Evolutionary conservation across 2,888 invertebrate species (phyloP).

Genomic region (Eulithis prunata): DNA sequence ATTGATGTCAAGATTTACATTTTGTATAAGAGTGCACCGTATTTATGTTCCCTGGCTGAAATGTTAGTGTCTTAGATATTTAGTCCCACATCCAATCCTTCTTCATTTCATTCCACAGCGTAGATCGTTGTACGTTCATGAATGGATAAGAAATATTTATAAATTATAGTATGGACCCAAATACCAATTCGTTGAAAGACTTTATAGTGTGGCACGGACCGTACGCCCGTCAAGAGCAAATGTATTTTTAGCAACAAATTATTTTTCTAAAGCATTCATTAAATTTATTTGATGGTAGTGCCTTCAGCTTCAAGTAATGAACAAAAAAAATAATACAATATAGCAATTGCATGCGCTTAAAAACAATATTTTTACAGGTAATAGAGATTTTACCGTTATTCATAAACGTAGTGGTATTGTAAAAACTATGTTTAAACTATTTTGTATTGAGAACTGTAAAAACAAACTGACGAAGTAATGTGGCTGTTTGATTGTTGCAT

Average conservation of each 20-base stretch:
- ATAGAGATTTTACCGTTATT: constrained; percentile 78
- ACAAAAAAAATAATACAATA: constrained; percentile 66
- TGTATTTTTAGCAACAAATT: constrained; percentile 72
- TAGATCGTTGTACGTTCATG: constrained; percentile 61
- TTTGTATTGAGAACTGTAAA: constrained; percentile 66
- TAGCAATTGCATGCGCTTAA: constrained; percentile 79
- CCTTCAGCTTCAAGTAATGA: constrained; percentile 79
- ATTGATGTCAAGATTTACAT: constrained; percentile 63
- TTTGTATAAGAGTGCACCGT: constrained; percentile 47
- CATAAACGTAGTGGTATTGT: constrained; percentile 77
- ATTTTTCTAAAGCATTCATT: constrained; percentile 80
- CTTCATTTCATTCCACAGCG: constrained; percentile 62
- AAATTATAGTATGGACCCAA: constrained; percentile 48
- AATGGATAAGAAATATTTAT: constrained; percentile 55
- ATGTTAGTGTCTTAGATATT: constrained; percentile 30
- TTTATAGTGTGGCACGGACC: constrained; percentile 61
- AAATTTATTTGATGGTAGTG: constrained; percentile 80
- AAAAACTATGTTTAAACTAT: constrained; percentile 73
- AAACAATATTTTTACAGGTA: constrained; percentile 81
- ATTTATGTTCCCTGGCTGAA: constrained; percentile 41
- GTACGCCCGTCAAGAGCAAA: constrained; percentile 68
- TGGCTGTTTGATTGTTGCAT: constrained; percentile 81
- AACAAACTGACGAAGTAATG: constrained; percentile 59
- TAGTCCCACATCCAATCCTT: constrained; percentile 43
- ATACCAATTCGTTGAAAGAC: constrained; percentile 57